Percentiles rank a stretch among this genome's conserved stretches.
Conservation (phyloP, 2,888 invertebrate genomes). For the Harpagoxenus sublaevis region DNA sequence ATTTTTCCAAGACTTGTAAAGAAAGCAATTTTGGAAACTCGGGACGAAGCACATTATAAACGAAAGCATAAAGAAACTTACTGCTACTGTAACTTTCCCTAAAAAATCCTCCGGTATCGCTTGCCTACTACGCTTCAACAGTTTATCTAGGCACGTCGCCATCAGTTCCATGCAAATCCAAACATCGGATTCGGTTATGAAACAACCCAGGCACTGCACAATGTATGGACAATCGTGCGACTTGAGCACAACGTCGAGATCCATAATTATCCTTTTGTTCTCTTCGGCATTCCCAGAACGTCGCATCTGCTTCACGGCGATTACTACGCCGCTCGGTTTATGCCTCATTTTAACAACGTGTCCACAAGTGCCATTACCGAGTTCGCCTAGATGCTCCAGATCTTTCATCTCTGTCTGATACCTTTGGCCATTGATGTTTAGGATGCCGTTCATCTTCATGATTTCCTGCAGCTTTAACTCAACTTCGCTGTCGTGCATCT, state of each 20-base stretch:
- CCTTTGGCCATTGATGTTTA: conserved; percentile 93
- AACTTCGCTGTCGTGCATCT: conserved; percentile 88
- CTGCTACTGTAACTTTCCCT: conserved; percentile 98
- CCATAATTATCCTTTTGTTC: conserved; percentile 99
- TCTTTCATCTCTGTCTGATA: conserved; percentile 94
- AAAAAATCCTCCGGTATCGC: conserved; percentile 98
- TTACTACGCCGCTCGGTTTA: conserved; percentile 93
- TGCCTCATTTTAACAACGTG: conserved; percentile 99
- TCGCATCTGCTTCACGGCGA: conserved; percentile 99
- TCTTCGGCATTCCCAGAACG: conserved; percentile 98
- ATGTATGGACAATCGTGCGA: conserved; percentile 99
- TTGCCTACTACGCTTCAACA: conserved; percentile 93
- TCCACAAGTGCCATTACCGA: conserved; percentile 98
- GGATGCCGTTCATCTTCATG: conserved; percentile 96
- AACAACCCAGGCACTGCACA: conserved; percentile 98
- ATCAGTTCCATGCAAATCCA: conserved; percentile 99
- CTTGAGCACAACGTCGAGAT: conserved; percentile 98
- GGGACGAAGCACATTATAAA: background rate
- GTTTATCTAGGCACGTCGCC: conserved; percentile 99
- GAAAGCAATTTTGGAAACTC: background rate
- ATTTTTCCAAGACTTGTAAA: background rate
- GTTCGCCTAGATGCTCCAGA: conserved; percentile 94
- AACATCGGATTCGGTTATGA: conserved; percentile 98
- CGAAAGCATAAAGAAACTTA: conserved; percentile 86
- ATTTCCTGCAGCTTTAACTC: conserved; percentile 96